Base-by-base conservation (phyloP, 2,797 vertebrate genomes). In the Alosa sapidissima region DNA sequence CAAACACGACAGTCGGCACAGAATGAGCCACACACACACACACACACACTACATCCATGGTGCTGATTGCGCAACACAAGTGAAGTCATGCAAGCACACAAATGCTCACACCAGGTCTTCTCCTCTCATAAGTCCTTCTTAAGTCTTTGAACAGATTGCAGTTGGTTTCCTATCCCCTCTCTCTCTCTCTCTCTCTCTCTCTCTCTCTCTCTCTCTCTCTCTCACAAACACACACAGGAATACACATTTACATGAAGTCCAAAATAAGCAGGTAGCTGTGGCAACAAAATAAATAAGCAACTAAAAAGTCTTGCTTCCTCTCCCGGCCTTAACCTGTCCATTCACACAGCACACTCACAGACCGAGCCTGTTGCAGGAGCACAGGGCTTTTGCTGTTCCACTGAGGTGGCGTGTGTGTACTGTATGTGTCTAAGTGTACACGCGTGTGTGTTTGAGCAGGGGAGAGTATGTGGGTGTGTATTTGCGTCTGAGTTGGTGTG, bases 31-130 rank as follows among this genome's bases (percentile, higher is more conserved):
- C 62, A 65, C 62, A 33, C 62, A 72, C 65, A 36, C 65, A 33
- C 65, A 72, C 65, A 72, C 65, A 72, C 65, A 36, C 28, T 47
- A 41, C 41, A 45, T 78, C 41, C 16, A 78, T 78, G 72, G 72
- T 47, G 72, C 36, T 21, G 41, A 78, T 78, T 78, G 36, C 41
- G 41, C 72, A 78, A 78, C 72, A 41, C 72, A 78, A 78, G 72
- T 78, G 72, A 72, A 72, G 65, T 72, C 72, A 78, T 21, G 19
- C 72, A 78, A 16, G 19, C 72, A 47, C 16, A 47, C 72, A 78
- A 41, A 47, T 4, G 36, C 72, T 45, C 72, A 78, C 72, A 47
- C 72, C 28, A 72, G 28, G 65, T 72, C 65, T 72, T 11, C 11
- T 72, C 33, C 65, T 72, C 41, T 19, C 72, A 78, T 45, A 78